A percentile compares a stretch with the other conserved stretches of the same genome.
Evolutionary conservation across 2,797 vertebrate genomes (phyloP).

Genomic region (Knipowitschia caucasica): DNA sequence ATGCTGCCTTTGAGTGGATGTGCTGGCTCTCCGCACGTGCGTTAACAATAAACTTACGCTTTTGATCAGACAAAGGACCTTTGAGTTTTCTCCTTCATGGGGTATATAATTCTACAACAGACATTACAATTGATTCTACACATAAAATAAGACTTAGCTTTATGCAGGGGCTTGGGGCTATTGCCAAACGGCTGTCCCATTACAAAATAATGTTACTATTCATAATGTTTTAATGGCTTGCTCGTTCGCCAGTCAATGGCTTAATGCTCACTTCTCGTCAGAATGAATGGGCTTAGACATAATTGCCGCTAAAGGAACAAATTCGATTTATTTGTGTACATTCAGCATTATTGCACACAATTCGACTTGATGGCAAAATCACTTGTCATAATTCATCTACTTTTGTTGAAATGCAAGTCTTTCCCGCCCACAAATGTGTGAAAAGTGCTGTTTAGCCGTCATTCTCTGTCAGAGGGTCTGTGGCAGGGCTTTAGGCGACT

Average conservation of each 20-base stretch:
- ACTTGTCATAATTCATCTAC: conserved; percentile 9
- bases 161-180: neutral
- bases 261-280: neutral
- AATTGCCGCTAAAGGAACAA: conserved; percentile 18
- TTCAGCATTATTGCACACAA: conserved; percentile 8
- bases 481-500: conserved; percentile 15
- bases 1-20: too few species aligned
- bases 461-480: conserved; percentile 34
- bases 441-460: conserved; percentile 30
- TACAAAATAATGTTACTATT: neutral
- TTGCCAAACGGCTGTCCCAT: neutral
- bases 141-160: neutral
- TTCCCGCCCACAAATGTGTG: conserved; percentile 13
- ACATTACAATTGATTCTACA: neutral
- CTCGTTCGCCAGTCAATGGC: neutral
- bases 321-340: conserved; percentile 6
- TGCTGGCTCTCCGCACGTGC: too few species aligned
- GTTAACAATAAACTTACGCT: too few species aligned
- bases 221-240: neutral
- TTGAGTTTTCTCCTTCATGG: too few species aligned
- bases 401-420: conserved; percentile 25
- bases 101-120: too few species aligned
- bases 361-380: conserved; percentile 19
- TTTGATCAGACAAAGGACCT: too few species aligned
- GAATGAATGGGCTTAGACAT: neutral